Evolutionary conservation across 37 sponge, comb jelly and placozoan genomes (phyloP).

Genomic region (Cliona cf. orientalis): DNA sequence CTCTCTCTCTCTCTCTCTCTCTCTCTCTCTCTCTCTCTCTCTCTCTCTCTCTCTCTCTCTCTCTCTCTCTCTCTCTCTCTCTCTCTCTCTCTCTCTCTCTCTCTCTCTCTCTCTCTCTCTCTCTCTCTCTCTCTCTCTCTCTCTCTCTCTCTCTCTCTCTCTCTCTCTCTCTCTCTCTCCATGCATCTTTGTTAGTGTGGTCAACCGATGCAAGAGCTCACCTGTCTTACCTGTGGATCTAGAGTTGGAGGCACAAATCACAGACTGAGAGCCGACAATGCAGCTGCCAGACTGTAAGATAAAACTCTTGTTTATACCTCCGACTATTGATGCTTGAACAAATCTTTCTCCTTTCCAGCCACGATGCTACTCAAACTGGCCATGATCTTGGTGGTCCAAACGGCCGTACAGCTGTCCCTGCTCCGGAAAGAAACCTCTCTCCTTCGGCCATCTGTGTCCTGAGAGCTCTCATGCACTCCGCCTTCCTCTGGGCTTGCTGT

Average conservation of each 20-base stretch:
- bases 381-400: slow-evolving; percentile 56
- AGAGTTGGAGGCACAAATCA: slow-evolving; percentile 60
- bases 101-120: slow-evolving; percentile 59
- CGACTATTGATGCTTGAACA: neutral
- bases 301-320: neutral
- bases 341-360: slow-evolving; percentile 4
- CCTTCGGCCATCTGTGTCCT: slow-evolving; percentile 52
- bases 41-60: slow-evolving; percentile 59
- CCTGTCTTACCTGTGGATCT: slow-evolving; percentile 48
- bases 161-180: slow-evolving; percentile 26
- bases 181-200: slow-evolving; percentile 9
- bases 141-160: slow-evolving; percentile 53
- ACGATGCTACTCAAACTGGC: slow-evolving; percentile 60
- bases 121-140: slow-evolving; percentile 51
- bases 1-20: slow-evolving; percentile 42
- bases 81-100: slow-evolving; percentile 60
- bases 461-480: slow-evolving; percentile 62
- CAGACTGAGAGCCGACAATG: slow-evolving; percentile 19
- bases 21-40: slow-evolving; percentile 62
- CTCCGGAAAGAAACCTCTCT: slow-evolving; percentile 56
- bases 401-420: slow-evolving; percentile 22
- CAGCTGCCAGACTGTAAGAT: slow-evolving; percentile 47
- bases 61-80: slow-evolving; percentile 51
- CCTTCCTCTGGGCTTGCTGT: slow-evolving; percentile 54
- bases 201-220: slow-evolving; percentile 20